A percentile compares a stretch with the other conserved stretches of the same genome.
phyloP scores from a whole-genome alignment of 2,888 invertebrate genomes.

The Reticulitermes lucifugus region DNA sequence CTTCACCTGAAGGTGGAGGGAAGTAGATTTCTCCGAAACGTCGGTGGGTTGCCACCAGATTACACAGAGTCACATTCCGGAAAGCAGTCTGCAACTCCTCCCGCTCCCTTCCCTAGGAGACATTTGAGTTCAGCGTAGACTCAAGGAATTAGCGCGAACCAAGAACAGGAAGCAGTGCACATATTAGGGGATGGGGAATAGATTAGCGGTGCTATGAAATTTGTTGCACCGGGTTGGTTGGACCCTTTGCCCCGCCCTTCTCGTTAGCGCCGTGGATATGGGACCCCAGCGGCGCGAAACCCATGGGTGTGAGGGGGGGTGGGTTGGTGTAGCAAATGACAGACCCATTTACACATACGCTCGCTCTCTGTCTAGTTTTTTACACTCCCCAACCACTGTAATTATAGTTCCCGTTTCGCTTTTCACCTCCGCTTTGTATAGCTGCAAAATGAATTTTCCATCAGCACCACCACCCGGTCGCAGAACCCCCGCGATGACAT shows the following conservation, averaged over 20 bases:
- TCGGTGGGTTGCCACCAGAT: too few species aligned
- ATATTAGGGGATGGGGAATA: background rate
- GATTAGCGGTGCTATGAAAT: background rate
- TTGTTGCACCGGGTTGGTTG: conserved; percentile 20
- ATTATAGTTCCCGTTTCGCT: conserved; percentile 41
- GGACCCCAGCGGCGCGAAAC: conserved; percentile 33
- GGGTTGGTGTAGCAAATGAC: conserved; percentile 42
- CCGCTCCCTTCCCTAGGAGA: background rate
- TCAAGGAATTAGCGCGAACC: background rate
- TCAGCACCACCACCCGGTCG: conserved; percentile 7
- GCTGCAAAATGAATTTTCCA: conserved; percentile 43
- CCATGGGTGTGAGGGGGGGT: conserved; percentile 30
- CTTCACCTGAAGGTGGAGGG: too few species aligned
- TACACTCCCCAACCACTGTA: conserved; percentile 42
- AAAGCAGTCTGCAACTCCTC: background rate
- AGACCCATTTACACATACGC: conserved; percentile 45
- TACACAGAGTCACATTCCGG: too few species aligned
- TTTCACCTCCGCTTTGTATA: conserved; percentile 42
- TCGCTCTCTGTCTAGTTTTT: conserved; percentile 37
- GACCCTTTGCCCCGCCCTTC: conserved; percentile 38
- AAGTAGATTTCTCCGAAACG: too few species aligned
- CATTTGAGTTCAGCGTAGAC: background rate
- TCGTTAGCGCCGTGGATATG: conserved; percentile 42
- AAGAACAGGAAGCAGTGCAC: background rate
- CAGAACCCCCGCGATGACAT: conserved; percentile 35